Base-by-base conservation (phyloP, 35 echinoderm and acorn worm species). In the Hemicentrotus pulcherrimus region DNA sequence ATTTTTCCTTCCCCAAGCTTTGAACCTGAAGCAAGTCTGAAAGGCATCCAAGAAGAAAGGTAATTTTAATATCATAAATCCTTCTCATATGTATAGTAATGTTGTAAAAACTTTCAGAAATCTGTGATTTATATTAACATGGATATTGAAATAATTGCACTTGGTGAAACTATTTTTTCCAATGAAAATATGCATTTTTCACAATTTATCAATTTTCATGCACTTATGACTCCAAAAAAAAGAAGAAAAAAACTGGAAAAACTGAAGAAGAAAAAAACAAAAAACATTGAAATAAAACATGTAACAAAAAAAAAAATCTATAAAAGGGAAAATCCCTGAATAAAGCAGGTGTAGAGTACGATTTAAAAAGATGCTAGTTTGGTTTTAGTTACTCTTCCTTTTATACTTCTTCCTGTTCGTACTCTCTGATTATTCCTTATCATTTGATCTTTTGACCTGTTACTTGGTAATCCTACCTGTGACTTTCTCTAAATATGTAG, bases 41-140 rank as follows among this genome's bases (percentile, higher is more conserved):
- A 95, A 93, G 98, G 96, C 61, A 95, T 97, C 52, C 85, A 95
- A 31, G 92, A 95, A 18, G 95, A 97, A 94, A 96, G 94, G 98
- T 99, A 30, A 78, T 22, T 4, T 10, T 0, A 55, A 55, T 11
- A 55, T 11, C 4, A 0, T 41, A 41, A 41, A 41, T 41, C 35
- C 0, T 41, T 41, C 35, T 41, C 35, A 41, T 41, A 41, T 41
- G 35, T 41, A 41, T 1, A 41, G 35, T 41, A 41, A 41, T 41
- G 35, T 41, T 1, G 35, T 41, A 41, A 41, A 41, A 41, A 41
- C 35, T 41, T 41, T 1, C 35, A 41, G 3, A 41, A 41, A 41
- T 41, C 35, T 41, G 35, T 41, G 0, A 41, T 55, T 55, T 10
- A 55, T 55, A 55, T 55, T 8, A 14, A 55, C 9, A 55, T 55